phyloP scores from a whole-genome alignment of 2,797 vertebrate species.

The Darevskia nairensis region DNA sequence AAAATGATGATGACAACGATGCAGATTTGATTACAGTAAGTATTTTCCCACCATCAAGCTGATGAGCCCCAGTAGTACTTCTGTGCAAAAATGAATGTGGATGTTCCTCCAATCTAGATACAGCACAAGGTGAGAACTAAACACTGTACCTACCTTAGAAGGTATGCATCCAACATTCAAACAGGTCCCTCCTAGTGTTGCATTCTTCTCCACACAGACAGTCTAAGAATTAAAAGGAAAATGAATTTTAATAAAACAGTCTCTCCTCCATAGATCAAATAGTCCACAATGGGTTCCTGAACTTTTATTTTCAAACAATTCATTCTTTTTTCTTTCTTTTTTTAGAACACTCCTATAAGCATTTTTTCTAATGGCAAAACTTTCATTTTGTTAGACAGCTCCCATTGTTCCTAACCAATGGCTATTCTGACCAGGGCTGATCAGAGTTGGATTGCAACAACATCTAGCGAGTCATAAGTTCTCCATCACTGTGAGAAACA shows the following conservation, averaged over 20 bases:
- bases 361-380: not conserved
- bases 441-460: not conserved
- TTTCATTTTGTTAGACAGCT: not conserved
- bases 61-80: not conserved
- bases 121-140: not conserved
- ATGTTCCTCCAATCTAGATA: not conserved
- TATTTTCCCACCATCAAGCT: not conserved
- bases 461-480: not conserved
- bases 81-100: not conserved
- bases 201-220: constrained; percentile 95
- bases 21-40: not conserved
- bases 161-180: constrained; percentile 99
- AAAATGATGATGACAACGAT: not conserved
- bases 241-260: constrained; percentile 10
- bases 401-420: too few species aligned
- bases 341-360: not conserved
- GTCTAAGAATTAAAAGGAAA: constrained; percentile 79
- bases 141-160: constrained; percentile 87
- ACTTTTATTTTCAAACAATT: not conserved
- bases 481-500: not conserved
- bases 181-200: constrained; percentile 95
- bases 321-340: not conserved
- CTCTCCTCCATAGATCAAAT: not conserved
- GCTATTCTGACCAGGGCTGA: too few species aligned
- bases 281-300: not conserved